Evolutionary conservation across 2,888 invertebrate species (phyloP).

Genomic region (Leptura quadrifasciata): DNA sequence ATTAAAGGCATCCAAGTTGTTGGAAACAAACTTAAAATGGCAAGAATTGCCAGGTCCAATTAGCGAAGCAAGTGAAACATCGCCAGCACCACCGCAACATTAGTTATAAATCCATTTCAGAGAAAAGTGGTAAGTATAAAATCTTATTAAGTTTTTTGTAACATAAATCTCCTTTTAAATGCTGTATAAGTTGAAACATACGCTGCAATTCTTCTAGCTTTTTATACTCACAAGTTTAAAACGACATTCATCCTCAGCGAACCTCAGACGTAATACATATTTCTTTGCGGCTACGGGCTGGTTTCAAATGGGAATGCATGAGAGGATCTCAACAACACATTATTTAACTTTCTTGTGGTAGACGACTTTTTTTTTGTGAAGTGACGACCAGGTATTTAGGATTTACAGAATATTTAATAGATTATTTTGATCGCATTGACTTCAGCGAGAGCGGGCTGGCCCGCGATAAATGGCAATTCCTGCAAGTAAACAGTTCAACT

Average conservation of each 20-base stretch:
- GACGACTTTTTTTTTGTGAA: background rate
- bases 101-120: conserved; percentile 32
- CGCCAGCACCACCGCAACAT: conserved; percentile 12
- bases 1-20: conserved; percentile 1
- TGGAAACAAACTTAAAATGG: background rate
- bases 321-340: background rate
- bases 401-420: too few species aligned
- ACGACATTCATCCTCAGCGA: background rate
- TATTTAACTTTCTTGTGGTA: background rate
- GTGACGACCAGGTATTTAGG: too few species aligned
- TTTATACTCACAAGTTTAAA: conserved; percentile 4
- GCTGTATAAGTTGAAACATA: conserved; percentile 62
- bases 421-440: too few species aligned
- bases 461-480: too few species aligned
- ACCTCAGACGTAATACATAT: background rate
- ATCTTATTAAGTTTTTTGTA: conserved; percentile 63
- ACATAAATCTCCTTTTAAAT: conserved; percentile 67
- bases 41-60: conserved; percentile 13
- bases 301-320: background rate
- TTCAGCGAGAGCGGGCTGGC: too few species aligned
- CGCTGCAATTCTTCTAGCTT: conserved; percentile 40
- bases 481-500: too few species aligned
- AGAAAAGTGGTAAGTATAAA: conserved; percentile 52
- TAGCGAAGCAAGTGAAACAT: conserved; percentile 5
- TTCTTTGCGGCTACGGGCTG: background rate